Evolutionary conservation across 2,113 vertebrate genomes (phyloP), one percentile per base, ranked within the genome.

Genomic region (Toxotes chatareus): DNA sequence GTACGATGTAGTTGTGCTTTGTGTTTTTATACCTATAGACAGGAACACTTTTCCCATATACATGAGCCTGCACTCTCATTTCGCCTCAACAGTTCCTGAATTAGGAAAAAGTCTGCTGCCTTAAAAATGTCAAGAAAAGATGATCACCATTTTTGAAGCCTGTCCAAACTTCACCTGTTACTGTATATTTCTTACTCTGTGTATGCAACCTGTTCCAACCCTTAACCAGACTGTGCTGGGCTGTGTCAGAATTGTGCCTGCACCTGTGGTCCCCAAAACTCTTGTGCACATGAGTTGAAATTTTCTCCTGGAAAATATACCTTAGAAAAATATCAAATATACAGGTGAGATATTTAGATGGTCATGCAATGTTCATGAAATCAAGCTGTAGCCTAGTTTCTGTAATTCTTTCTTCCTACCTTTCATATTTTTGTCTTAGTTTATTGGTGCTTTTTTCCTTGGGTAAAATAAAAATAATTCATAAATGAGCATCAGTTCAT

Each of bases 71-170:
- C 32, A 42, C 46, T 47, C 31, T 57, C 49, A 40, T 64, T 12
- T 10, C 10, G 51, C 27, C 32, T 78, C 57, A 78, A 46, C 51
- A 56, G 74, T 46, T 23, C n/a, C 21, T 53, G 17, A 62, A 32
- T 70, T 34, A 65, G 17, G 1, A 66, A 59, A 31, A 31, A 10
- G 31, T 55, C 7, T 21, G 13, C 62, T 14, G 21, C 19, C 16
- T 63, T 38, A 56, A 57, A 73, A 63, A 57, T 55, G 36, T 17
- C 31, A 42, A 55, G 4, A 44, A 21, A n/a, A 64, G 14, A 67
- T 49, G 17, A 64, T 78, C 19, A 27, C 32, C 13, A 66, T 61
- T 80, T 6, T 51, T 72, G 60, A 80, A 56, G 55, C 46, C 42
- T 10, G 21, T 59, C n/a, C 17, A 73, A 49, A 73, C 46, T 60